A percentile compares a stretch with the other conserved stretches of the same genome.
Conservation (phyloP, 2,113 vertebrate species). For the Oenanthe melanoleuca region DNA sequence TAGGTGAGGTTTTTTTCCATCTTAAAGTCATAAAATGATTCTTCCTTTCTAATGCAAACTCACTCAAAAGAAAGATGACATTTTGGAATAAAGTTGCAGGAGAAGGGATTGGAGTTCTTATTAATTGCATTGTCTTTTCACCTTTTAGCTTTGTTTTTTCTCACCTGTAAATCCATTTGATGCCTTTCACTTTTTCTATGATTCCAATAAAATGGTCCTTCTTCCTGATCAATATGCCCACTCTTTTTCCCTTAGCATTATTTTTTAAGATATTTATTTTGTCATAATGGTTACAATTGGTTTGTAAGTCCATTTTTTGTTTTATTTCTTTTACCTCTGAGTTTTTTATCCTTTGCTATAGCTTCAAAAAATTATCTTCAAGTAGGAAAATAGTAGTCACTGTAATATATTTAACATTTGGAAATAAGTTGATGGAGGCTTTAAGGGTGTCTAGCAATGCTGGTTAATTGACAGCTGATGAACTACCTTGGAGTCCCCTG, state of each 20-base stretch:
- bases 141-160: neutral
- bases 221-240: neutral
- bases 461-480: neutral
- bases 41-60: neutral
- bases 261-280: neutral
- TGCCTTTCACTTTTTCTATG: neutral
- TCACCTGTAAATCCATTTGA: neutral
- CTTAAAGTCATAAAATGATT: neutral
- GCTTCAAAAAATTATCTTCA: neutral
- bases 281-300: neutral
- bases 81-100: neutral
- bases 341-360: neutral
- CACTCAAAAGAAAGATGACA: neutral
- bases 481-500: neutral
- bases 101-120: neutral
- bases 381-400: neutral
- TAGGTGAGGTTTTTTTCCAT: accelerated
- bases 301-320: neutral
- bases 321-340: neutral
- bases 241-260: neutral
- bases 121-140: neutral
- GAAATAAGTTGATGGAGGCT: neutral
- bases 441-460: neutral
- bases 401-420: neutral
- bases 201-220: neutral